Evolutionary conservation across 2,888 invertebrate genomes (phyloP).

Genomic region (Pristionchus fissidentatus): DNA sequence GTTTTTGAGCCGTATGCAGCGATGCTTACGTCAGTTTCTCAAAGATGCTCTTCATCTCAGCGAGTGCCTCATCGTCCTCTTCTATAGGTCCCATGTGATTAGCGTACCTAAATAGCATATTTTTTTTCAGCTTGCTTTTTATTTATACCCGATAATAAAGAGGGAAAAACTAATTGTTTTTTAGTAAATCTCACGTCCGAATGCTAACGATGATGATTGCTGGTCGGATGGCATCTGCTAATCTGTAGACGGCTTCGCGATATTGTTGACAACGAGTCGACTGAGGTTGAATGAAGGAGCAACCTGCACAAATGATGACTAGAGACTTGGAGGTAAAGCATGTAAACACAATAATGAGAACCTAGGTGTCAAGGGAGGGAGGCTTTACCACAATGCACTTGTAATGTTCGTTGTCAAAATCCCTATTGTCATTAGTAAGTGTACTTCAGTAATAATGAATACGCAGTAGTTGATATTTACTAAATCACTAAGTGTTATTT

Average conservation of each 20-base stretch:
- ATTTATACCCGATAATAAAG: too few species aligned
- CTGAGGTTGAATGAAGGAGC: not conserved
- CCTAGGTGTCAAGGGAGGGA: too few species aligned
- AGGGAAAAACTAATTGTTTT: too few species aligned
- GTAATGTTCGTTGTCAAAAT: too few species aligned
- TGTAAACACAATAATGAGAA: too few species aligned
- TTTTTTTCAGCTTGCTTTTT: not conserved
- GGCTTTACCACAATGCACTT: too few species aligned
- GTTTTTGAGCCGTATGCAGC: not conserved
- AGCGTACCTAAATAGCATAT: not conserved
- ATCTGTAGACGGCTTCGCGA: not conserved
- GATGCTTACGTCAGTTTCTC: conserved; percentile 18
- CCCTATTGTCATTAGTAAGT: too few species aligned
- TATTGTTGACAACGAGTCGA: not conserved
- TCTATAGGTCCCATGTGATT: not conserved
- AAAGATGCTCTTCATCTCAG: conserved; percentile 11
- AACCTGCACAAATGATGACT: too few species aligned
- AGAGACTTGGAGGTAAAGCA: too few species aligned
- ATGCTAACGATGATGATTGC: conserved; percentile 10
- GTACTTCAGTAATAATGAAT: too few species aligned
- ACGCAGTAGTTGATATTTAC: too few species aligned
- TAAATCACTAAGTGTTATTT: not conserved
- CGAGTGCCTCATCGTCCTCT: not conserved
- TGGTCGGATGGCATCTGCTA: not conserved
- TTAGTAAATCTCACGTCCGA: not conserved